Percentiles rank a stretch among this genome's conserved stretches.
Conservation (phyloP, 2,888 invertebrate genomes). For the Cybosia mesomella region DNA sequence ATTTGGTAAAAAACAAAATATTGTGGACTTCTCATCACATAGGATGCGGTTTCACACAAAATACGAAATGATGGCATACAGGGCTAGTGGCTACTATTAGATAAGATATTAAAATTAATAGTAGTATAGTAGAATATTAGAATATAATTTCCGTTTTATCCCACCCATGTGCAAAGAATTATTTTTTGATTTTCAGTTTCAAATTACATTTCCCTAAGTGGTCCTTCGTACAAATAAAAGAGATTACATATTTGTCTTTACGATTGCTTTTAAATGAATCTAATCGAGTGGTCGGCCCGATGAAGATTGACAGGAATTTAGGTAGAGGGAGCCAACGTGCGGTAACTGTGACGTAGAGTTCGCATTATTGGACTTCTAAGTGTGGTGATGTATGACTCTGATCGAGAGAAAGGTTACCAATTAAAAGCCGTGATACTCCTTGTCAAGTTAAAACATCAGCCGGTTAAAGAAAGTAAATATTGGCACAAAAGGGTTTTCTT, state of each 20-base stretch:
- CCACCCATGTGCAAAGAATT: not conserved
- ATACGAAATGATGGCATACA: not conserved
- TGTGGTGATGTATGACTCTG: slow-evolving; percentile 13
- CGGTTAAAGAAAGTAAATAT: slow-evolving; percentile 30
- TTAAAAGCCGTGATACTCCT: slow-evolving; percentile 40
- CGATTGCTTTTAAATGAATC: slow-evolving; percentile 51
- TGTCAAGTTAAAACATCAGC: slow-evolving; percentile 16
- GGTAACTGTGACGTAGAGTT: slow-evolving; percentile 26
- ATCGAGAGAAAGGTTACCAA: slow-evolving; percentile 41
- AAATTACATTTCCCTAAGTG: not conserved
- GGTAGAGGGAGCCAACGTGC: slow-evolving; percentile 34
- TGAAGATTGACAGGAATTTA: slow-evolving; percentile 64
- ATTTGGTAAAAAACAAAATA: too few species aligned
- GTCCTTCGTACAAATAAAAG: slow-evolving; percentile 1
- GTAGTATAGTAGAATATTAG: too few species aligned
- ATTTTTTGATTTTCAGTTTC: slow-evolving; percentile 24
- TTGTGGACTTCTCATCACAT: too few species aligned
- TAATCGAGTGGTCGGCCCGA: slow-evolving; percentile 58
- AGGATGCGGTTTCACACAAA: not conserved
- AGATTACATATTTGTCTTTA: slow-evolving; percentile 31
- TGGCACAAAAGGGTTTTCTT: slow-evolving; percentile 18
- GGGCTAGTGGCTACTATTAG: not conserved
- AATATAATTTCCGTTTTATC: not conserved
- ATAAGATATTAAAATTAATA: too few species aligned
- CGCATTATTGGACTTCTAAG: slow-evolving; percentile 35